Evolutionary conservation across 2,888 invertebrate genomes (phyloP).

Genomic region (Spialia ferax): DNA sequence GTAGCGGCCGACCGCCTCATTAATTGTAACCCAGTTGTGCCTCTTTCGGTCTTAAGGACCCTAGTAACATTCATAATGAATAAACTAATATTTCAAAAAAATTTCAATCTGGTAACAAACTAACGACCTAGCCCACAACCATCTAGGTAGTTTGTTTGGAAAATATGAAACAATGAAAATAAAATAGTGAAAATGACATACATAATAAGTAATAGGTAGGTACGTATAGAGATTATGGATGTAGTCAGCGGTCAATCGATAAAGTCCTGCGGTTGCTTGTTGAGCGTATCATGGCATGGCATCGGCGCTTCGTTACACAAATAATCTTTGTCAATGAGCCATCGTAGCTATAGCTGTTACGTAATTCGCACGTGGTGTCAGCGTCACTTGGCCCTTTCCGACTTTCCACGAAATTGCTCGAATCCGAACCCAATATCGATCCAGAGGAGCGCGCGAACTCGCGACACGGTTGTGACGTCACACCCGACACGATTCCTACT

Average conservation of each 20-base stretch:
- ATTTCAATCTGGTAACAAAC: neutral
- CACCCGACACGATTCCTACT: constrained; percentile 46
- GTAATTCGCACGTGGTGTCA: constrained; percentile 79
- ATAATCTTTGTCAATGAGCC: constrained; percentile 81
- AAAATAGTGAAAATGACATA: too few species aligned
- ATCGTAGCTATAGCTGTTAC: constrained; percentile 71
- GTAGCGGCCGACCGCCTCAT: constrained; percentile 16
- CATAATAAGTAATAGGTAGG: neutral
- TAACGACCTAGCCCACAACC: too few species aligned
- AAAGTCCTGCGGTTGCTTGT: constrained; percentile 48
- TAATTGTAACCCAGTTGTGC: constrained; percentile 13
- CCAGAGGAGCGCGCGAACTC: constrained; percentile 66
- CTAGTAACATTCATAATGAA: neutral
- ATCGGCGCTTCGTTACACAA: constrained; percentile 60
- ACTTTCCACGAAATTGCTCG: constrained; percentile 64
- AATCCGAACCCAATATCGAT: constrained; percentile 69
- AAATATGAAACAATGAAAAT: too few species aligned
- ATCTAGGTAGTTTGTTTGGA: too few species aligned
- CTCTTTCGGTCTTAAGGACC: constrained; percentile 9
- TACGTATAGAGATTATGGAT: constrained; percentile 3
- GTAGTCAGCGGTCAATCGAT: constrained; percentile 7
- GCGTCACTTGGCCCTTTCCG: constrained; percentile 64
- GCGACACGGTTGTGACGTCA: constrained; percentile 80
- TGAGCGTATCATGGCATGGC: constrained; percentile 53
- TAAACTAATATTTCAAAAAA: neutral